Percentiles rank a stretch among this genome's conserved stretches.
These are phyloP conservation scores for Tromatobia lineatoria DNA, from an alignment of 2,888 invertebrate genomes.

Conservation along the genomic window DNA sequence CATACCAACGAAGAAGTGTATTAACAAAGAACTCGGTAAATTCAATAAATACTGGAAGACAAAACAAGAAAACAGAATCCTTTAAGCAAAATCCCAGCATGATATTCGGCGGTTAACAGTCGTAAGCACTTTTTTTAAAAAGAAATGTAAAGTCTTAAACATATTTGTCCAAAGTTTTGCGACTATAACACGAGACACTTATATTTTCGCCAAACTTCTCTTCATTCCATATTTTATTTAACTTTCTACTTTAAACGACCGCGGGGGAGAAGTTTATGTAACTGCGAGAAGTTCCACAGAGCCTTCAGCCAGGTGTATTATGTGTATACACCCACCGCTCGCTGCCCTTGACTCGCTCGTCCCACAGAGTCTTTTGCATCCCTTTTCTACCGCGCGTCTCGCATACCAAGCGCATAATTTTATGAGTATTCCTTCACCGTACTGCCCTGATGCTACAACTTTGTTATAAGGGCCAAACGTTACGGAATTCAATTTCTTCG, in stretches of 20 bases:
- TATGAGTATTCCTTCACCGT: slow-evolving; percentile 46
- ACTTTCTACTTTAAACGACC: slow-evolving; percentile 40
- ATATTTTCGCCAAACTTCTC: not conserved
- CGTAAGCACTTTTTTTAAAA: not conserved
- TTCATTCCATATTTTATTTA: slow-evolving; percentile 36
- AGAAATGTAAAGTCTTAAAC: not conserved
- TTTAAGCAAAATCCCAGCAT: not conserved
- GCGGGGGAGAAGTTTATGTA: slow-evolving; percentile 35
- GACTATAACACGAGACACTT: not conserved
- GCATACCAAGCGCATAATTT: slow-evolving; percentile 58
- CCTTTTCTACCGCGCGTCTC: slow-evolving; percentile 16
- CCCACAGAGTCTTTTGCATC: not conserved
- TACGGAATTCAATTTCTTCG: slow-evolving; percentile 50
- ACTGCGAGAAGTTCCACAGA: slow-evolving; percentile 9
- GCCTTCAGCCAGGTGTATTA: not conserved
- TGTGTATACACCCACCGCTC: not conserved
- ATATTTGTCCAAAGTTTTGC: not conserved
- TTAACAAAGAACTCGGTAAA: not conserved
- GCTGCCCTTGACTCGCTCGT: not conserved
- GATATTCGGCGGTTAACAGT: not conserved
- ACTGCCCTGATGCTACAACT: slow-evolving; percentile 39
- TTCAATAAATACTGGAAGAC: not conserved
- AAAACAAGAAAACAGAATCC: not conserved
- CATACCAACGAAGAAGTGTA: no score
- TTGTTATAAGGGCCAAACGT: slow-evolving; percentile 18